Evolutionary conservation across 2,113 vertebrate genomes (phyloP), one percentile per base, ranked within the genome.

Genomic region (Pipa parva): DNA sequence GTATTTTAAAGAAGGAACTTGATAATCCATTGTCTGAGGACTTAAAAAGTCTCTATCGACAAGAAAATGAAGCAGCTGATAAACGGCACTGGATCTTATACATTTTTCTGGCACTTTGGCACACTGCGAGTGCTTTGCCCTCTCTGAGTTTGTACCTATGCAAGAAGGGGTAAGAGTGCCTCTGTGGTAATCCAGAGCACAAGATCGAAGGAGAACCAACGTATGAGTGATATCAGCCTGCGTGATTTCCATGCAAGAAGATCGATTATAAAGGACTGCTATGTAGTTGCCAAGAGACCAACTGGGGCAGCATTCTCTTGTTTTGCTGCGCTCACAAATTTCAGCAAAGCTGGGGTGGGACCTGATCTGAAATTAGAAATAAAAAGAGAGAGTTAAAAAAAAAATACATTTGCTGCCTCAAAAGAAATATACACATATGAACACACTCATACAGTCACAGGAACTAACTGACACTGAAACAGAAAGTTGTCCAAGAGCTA

Each of bases 231-330:
- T 88, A 33, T 98, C 95, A 1, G 81, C 88, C 51, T 91, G 84
- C 45, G 92, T 97, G 52, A 96, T 90, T 64, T 91, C 92, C 73
- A 92, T 77, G 77, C 95, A 99, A 0, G 92, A 91, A 9, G 95
- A 93, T 42, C 92, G 90, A 57, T 99, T 99, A 72, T 90, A 92
- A 39, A 98, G 89, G 51, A 92, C 86, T 3, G 95, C 92, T 63
- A 99, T 87, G 50, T 93, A 97, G 84, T 98, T 99, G 77, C 96
- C 96, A 74, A 99, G 83, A 54, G 96, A 97, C 96, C 96, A 98
- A 83, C 96, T 99, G 1, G 94, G 96, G 79, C 96, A 98, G 80
- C 96, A 99, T 70, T 92, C 82, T 0, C 86, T 82, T 37, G 78
- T 68, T 24, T 82, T 78, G 0, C 86, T 88, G 13, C 87, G 91